phyloP scores from a whole-genome alignment of 2,888 invertebrate species.

The Thelaira solivaga region DNA sequence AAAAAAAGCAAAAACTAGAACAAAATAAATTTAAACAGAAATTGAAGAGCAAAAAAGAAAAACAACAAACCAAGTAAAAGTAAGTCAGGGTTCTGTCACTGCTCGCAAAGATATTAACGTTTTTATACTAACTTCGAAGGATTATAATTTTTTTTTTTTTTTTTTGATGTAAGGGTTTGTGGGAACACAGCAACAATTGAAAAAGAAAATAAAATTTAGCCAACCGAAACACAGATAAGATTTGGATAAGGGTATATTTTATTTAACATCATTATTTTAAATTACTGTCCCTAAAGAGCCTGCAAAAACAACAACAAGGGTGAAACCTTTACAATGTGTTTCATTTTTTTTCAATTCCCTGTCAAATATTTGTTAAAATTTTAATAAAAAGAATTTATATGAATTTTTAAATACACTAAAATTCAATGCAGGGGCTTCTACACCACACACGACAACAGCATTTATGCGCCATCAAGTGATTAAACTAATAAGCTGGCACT shows the following conservation, averaged over 20 bases:
- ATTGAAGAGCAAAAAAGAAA: background rate
- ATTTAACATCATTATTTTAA: slow-evolving; percentile 54
- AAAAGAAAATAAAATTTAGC: background rate
- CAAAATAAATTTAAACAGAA: background rate
- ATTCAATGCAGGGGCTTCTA: too few species aligned
- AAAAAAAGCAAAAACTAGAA: background rate
- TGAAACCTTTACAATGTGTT: slow-evolving; percentile 8
- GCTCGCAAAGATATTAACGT: slow-evolving; percentile 52
- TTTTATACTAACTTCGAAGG: slow-evolving; percentile 23
- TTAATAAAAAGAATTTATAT: too few species aligned
- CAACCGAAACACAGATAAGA: slow-evolving; percentile 30
- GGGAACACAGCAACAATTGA: background rate
- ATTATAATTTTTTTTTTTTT: too few species aligned
- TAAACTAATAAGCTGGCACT: too few species aligned
- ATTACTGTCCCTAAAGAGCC: slow-evolving; percentile 19
- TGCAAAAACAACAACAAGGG: slow-evolving; percentile 13
- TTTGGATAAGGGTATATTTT: slow-evolving; percentile 43
- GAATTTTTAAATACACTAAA: too few species aligned
- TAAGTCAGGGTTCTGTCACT: slow-evolving; percentile 47
- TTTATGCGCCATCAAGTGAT: too few species aligned
- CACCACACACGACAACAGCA: too few species aligned
- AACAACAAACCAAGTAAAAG: background rate
- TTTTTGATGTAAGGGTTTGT: too few species aligned
- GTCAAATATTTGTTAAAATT: too few species aligned
- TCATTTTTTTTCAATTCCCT: too few species aligned